Base-by-base conservation (phyloP, 2,797 vertebrate genomes). In the Falco peregrinus region DNA sequence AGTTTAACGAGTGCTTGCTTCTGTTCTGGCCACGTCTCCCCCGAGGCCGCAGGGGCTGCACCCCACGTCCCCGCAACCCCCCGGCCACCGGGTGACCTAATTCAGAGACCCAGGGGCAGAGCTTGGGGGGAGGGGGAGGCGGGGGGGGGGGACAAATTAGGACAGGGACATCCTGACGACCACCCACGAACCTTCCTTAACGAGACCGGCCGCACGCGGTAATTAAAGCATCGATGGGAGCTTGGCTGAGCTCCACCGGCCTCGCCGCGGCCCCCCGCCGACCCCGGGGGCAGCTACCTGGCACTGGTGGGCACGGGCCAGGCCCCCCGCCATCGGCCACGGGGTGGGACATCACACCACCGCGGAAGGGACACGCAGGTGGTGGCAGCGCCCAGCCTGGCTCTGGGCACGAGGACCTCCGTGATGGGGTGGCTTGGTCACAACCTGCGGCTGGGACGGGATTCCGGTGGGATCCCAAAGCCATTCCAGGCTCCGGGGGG, bases 1-100 rank as follows among this genome's bases (percentile, higher is more conserved):
- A 97, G 95, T 98, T 98, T 97, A 98, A 98, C 96, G 93, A 96
- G 94, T 89, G 13, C 80, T 91, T 45, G 63, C 81, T 96, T 98
- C 98, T 98, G 98, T 98, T 98, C 97, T 92, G 95, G 97, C 98
- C 98, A 98, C 97, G 97, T 98, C 98, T 51, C 71, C 74, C 68
- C 97, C 96, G 97, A 96, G 98, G 97, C 97, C 93, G 96, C 96
- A 87, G 97, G 98, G 98, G 98, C 98, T 98, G 98, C 98, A 98
- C 98, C 98, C 98, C 98, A 98, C 98, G 97, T 97, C 98, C 97
- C 98, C 97, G 98, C 98, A 97, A 98, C 97, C 97, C 37, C 73
- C 47, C 8, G 2, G 68, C 48, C 76, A 63, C 11, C 10, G 50
- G 37, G 33, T 98, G 98, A 98, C 98, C 98, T 98, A 95, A 67